phyloP scores from a whole-genome alignment of 2,797 vertebrate genomes.

The Danio kyathit region DNA sequence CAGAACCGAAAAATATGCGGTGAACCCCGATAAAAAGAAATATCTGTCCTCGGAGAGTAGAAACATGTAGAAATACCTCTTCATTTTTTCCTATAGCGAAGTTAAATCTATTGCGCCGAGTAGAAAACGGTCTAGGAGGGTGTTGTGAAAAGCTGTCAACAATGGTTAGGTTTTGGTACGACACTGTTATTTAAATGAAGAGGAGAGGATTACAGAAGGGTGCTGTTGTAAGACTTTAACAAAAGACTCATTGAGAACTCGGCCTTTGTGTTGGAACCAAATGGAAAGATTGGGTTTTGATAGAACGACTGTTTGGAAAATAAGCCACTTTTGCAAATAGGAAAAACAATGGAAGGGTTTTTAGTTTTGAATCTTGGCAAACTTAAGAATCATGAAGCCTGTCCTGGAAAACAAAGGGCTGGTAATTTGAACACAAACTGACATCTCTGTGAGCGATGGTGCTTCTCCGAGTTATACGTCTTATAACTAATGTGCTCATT shows the following conservation, averaged over 20 bases:
- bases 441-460: conserved; percentile 5
- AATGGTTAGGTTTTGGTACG: conserved; percentile 16
- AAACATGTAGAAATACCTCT: conserved; percentile 16
- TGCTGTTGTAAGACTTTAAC: conserved; percentile 37
- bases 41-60: conserved; percentile 40
- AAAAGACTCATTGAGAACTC: conserved; percentile 45
- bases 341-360: conserved; percentile 32
- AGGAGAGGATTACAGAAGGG: conserved; percentile 37
- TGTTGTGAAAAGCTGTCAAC: conserved; percentile 48
- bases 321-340: conserved; percentile 20
- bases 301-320: conserved; percentile 17
- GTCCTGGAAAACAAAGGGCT: conserved; percentile 3
- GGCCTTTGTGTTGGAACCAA: conserved; percentile 32
- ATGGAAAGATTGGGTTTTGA: conserved; percentile 38
- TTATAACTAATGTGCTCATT: conserved; percentile 44
- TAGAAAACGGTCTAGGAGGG: background rate
- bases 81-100: conserved; percentile 31
- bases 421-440: conserved; percentile 9
- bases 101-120: conserved; percentile 21
- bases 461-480: conserved; percentile 24
- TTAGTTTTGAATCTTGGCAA: conserved; percentile 17
- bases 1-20: conserved; percentile 34
- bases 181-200: conserved; percentile 13
- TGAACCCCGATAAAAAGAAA: conserved; percentile 40
- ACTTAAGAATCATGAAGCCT: conserved; percentile 4